Evolutionary conservation across 2,888 invertebrate genomes (phyloP).

Genomic region (Lycia hirtaria): DNA sequence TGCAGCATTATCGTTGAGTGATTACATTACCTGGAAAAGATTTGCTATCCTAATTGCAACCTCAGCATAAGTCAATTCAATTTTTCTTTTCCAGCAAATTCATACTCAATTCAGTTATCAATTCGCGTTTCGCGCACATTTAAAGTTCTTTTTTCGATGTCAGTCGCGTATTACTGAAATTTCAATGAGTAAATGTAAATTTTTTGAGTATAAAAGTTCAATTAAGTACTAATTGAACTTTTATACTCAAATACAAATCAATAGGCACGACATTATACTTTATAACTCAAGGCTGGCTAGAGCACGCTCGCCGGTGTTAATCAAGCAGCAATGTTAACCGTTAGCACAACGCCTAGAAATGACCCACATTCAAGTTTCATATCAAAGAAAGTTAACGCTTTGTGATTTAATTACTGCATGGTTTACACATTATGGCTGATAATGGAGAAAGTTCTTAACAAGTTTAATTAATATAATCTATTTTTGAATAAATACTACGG

Average conservation of each 20-base stretch:
- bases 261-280: conserved; percentile 11
- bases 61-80: no score
- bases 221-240: not conserved
- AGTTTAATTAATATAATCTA: conserved; percentile 15
- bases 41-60: no score
- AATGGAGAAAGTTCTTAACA: conserved; percentile 31
- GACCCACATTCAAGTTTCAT: conserved; percentile 27
- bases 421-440: conserved; percentile 26
- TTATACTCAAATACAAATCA: not conserved
- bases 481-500: not conserved
- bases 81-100: no score
- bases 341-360: conserved; percentile 10
- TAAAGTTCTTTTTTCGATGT: no score
- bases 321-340: conserved; percentile 13
- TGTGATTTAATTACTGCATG: conserved; percentile 26
- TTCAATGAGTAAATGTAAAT: no score
- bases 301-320: conserved; percentile 19
- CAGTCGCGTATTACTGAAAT: no score
- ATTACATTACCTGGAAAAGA: no score
- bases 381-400: conserved; percentile 34
- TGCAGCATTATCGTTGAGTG: no score
- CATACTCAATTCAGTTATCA: no score
- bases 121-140: no score
- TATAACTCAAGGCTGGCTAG: conserved; percentile 8
- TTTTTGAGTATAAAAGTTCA: no score